A percentile compares a stretch with the other conserved stretches of the same genome.
phyloP scores from a whole-genome alignment of 2,888 invertebrate genomes.

The Syrista parreyssii region DNA sequence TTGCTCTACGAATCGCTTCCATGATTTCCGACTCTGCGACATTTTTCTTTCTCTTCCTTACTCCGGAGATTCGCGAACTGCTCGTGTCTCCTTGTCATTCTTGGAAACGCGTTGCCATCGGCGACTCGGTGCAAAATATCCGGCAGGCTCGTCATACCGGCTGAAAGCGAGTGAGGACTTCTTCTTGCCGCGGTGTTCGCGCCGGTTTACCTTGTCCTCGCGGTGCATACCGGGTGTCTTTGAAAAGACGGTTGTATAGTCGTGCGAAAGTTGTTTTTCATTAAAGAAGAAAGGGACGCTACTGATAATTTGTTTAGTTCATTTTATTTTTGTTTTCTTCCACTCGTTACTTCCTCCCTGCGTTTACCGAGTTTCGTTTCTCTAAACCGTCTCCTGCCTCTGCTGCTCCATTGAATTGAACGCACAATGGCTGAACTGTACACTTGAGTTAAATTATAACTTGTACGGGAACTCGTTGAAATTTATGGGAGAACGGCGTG shows the following conservation, averaged over 20 bases:
- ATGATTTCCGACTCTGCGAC: neutral
- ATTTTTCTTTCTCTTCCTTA: neutral
- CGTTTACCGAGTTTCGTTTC: neutral
- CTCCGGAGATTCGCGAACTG: no score
- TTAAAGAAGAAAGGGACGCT: no score
- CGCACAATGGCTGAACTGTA: neutral
- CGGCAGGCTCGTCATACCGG: constrained; percentile 45
- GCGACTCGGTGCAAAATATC: neutral
- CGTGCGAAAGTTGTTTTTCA: neutral
- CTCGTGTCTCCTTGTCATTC: neutral
- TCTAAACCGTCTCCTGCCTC: neutral
- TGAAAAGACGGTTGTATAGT: neutral
- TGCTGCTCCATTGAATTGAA: neutral
- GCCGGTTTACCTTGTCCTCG: neutral
- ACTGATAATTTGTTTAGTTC: neutral
- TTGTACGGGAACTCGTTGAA: neutral
- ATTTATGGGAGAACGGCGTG: neutral
- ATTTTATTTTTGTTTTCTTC: no score
- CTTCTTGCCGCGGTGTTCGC: constrained; percentile 30
- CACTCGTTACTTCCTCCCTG: neutral
- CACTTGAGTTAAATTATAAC: neutral
- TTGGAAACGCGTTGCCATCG: neutral
- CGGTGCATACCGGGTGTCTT: neutral
- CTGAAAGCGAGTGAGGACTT: constrained; percentile 52
- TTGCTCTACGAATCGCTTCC: no score